A percentile compares a stretch with the other conserved stretches of the same genome.
Conservation (phyloP, 2,888 invertebrate genomes). For the Epinotia nisella region DNA sequence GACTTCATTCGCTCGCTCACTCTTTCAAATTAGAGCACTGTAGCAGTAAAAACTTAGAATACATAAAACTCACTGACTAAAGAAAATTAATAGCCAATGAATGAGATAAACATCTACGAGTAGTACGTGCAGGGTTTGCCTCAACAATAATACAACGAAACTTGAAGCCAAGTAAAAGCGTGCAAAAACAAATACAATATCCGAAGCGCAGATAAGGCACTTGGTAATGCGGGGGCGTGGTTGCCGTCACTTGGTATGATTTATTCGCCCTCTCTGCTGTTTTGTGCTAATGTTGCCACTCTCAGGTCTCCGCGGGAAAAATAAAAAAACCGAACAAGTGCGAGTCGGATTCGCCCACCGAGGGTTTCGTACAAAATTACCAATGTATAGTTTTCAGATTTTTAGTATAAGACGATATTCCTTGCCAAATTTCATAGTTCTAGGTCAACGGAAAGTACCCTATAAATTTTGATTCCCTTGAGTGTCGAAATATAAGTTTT, state of each 20-base stretch:
- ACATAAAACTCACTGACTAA: neutral
- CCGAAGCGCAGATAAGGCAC: slow-evolving; percentile 27
- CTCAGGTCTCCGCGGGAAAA: slow-evolving; percentile 30
- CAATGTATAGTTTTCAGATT: too few relatives aligned
- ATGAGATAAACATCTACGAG: neutral
- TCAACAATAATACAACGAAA: neutral
- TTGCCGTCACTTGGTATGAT: slow-evolving; percentile 41
- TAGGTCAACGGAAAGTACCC: too few relatives aligned
- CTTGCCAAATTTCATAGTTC: too few relatives aligned
- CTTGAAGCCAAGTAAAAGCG: neutral
- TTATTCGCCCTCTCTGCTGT: slow-evolving; percentile 43
- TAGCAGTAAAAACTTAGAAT: neutral
- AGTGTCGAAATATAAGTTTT: too few relatives aligned
- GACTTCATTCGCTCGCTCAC: too few relatives aligned
- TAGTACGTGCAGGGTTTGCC: neutral
- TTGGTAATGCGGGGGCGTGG: slow-evolving; percentile 35
- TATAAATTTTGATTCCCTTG: too few relatives aligned
- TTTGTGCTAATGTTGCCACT: slow-evolving; percentile 46
- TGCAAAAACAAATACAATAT: slow-evolving; percentile 35
- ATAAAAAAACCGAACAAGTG: too few relatives aligned
- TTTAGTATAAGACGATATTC: too few relatives aligned
- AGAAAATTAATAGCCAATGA: neutral
- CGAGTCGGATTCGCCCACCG: too few relatives aligned
- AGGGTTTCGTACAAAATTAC: too few relatives aligned
- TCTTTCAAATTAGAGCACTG: too few relatives aligned